Conservation (phyloP, 2,113 vertebrate species). For the Nematolebias whitei region DNA sequence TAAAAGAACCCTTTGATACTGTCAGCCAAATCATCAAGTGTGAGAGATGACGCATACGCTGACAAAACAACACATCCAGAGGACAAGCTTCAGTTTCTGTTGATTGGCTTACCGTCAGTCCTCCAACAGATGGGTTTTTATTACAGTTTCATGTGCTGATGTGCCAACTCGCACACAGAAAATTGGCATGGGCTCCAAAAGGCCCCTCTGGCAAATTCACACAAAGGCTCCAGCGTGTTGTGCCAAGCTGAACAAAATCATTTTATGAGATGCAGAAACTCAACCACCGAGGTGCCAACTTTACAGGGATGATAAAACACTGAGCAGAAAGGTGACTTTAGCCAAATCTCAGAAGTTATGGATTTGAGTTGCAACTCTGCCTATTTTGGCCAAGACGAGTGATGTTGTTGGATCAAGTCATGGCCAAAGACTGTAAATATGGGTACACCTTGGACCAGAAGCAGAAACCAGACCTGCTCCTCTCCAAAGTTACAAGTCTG, state of each 20-base stretch:
- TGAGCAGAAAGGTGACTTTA: constrained; percentile 21
- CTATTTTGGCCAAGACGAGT: neutral
- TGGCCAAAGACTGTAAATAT: constrained; percentile 8
- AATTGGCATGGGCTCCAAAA: constrained; percentile 55
- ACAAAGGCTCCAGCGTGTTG: constrained; percentile 39
- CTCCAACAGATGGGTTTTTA: constrained; percentile 75
- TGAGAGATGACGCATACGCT: neutral
- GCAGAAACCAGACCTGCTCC: no score
- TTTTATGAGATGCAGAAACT: constrained; percentile 36
- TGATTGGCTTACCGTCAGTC: constrained; percentile 50
- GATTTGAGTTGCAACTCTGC: no score
- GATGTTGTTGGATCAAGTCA: neutral
- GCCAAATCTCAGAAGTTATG: constrained; percentile 16
- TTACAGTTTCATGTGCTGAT: constrained; percentile 69
- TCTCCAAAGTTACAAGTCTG: no score
- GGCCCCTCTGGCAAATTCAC: constrained; percentile 47
- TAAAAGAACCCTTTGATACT: neutral
- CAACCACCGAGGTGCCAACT: constrained; percentile 27
- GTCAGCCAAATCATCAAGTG: neutral
- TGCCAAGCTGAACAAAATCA: constrained; percentile 51
- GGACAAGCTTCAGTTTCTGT: constrained; percentile 35
- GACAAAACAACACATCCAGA: constrained; percentile 15
- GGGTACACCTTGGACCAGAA: no score
- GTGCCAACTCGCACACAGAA: constrained; percentile 62
- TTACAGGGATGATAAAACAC: constrained; percentile 43